A percentile compares a stretch with the other conserved stretches of the same genome.
These are phyloP conservation scores for Procambarus virginalis DNA, from an alignment of 1,140 invertebrate species.

Conservation along the genomic window DNA sequence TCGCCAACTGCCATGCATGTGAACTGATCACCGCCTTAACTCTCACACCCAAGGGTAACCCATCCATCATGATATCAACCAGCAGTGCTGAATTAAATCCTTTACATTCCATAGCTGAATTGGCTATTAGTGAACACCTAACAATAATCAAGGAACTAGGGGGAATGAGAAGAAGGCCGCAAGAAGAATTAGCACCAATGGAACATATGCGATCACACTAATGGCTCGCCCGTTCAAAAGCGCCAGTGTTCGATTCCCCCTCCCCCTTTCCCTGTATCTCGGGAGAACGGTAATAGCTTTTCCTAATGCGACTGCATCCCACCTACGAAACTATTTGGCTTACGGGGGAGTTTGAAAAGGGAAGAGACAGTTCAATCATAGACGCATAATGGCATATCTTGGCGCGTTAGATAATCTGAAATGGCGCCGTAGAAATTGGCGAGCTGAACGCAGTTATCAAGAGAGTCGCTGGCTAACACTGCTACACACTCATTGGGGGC, in stretches of 20 bases:
- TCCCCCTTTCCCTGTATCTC: not conserved
- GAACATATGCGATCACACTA: not conserved
- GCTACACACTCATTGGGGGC: no score
- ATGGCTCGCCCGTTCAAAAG: conserved; percentile 8
- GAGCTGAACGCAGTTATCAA: not conserved
- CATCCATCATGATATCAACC: no score
- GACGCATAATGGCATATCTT: conserved; percentile 24
- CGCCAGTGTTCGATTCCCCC: not conserved
- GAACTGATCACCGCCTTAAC: no score
- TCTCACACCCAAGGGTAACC: no score
- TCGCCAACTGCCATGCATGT: no score
- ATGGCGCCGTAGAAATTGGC: not conserved
- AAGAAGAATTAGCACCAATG: not conserved
- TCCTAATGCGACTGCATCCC: conserved; percentile 34
- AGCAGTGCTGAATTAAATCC: not conserved
- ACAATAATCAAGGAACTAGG: not conserved
- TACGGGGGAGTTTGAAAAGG: conserved; percentile 35
- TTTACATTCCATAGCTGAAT: not conserved
- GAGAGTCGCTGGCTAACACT: not conserved
- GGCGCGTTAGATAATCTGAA: conserved; percentile 6
- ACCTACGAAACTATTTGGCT: conserved; percentile 42
- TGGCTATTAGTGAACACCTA: not conserved
- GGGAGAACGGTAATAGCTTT: conserved; percentile 25
- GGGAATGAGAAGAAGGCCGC: not conserved
- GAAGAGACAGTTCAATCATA: conserved; percentile 29